A percentile compares a stretch with the other conserved stretches of the same genome.
These are phyloP conservation scores for Ambastaia sidthimunki DNA, from an alignment of 2,797 vertebrate species.

Conservation along the genomic window DNA sequence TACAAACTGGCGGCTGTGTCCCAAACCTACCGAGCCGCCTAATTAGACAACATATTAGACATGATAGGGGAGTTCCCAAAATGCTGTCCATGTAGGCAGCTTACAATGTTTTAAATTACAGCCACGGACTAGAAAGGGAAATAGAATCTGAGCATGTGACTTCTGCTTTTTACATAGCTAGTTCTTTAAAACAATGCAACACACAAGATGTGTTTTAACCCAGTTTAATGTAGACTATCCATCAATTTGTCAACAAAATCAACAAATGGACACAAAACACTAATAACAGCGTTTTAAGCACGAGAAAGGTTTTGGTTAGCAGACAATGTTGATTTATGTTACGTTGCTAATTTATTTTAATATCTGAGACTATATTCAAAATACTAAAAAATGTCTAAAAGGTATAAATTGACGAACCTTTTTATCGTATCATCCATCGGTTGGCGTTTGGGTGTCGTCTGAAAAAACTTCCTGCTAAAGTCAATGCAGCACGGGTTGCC, in stretches of 20 bases:
- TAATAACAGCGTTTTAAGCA: neutral
- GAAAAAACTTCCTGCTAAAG: conserved; percentile 31
- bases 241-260: too few relatives aligned
- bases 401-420: neutral
- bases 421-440: conserved; percentile 9
- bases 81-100: neutral
- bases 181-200: conserved; percentile 8
- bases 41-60: neutral
- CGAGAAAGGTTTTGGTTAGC: neutral
- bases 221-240: neutral
- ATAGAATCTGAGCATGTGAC: conserved; percentile 14
- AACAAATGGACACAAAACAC: too few relatives aligned
- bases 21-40: neutral
- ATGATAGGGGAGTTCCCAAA: neutral
- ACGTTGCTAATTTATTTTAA: neutral
- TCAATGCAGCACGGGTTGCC: conserved; percentile 24
- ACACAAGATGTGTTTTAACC: too few relatives aligned
- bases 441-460: conserved; percentile 8
- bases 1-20: too few relatives aligned
- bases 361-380: neutral
- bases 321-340: neutral
- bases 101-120: neutral
- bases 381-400: neutral
- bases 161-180: conserved; percentile 1
- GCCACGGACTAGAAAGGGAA: neutral